Evolutionary conservation across 35 echinoderm and acorn worm genomes (phyloP).

Genomic region (Patiria miniata): DNA sequence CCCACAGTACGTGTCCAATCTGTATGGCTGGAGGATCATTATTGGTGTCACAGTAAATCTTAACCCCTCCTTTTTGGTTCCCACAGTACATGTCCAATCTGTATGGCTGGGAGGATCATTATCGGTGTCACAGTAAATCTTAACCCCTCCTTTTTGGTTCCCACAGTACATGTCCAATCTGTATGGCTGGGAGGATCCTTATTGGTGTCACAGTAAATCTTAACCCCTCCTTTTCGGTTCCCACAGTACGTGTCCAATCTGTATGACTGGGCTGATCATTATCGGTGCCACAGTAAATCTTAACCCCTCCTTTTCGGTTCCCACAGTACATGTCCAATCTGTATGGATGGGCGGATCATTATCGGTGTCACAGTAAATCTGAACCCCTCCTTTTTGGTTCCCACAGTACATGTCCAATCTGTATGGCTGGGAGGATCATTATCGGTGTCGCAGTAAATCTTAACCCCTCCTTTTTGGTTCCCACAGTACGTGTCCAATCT

Average conservation of each 20-base stretch:
- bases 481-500: slow-evolving; percentile 77
- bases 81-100: slow-evolving; percentile 78
- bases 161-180: slow-evolving; percentile 78
- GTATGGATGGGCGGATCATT: slow-evolving; percentile 71
- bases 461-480: neutral
- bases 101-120: slow-evolving; percentile 71
- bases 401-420: slow-evolving; percentile 78
- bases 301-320: neutral
- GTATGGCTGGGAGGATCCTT: slow-evolving; percentile 70
- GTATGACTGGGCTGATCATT: slow-evolving; percentile 71
- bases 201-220: no score
- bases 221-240: neutral
- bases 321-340: slow-evolving; percentile 78
- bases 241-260: slow-evolving; percentile 77
- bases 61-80: neutral
- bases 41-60: no score
- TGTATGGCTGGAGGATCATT: slow-evolving; percentile 84
- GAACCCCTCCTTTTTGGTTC: neutral
- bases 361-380: neutral
- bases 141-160: neutral
- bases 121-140: neutral
- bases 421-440: slow-evolving; percentile 71
- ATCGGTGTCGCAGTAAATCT: neutral
- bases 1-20: slow-evolving; percentile 70
- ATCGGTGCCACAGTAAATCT: neutral